Conservation (phyloP, 2,888 invertebrate genomes). For the Cantharis rufa region DNA sequence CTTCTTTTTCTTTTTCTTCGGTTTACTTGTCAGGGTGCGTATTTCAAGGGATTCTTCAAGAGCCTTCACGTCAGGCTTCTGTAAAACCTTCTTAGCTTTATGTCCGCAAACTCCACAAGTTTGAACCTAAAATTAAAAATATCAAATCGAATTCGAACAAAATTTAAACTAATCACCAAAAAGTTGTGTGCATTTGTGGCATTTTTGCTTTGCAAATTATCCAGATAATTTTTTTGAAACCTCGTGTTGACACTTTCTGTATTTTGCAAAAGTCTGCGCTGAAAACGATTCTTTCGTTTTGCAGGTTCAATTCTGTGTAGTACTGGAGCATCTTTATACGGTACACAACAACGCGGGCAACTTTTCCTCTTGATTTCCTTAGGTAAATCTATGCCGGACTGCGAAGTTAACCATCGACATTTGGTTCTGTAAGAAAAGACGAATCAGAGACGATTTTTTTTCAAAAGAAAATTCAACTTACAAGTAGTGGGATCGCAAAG, state of each 20-base stretch:
- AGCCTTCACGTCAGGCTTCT: constrained; percentile 5
- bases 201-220: constrained; percentile 2
- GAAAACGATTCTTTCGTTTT: constrained; percentile 11
- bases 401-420: constrained; percentile 1
- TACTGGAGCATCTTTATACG: background rate
- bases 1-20: constrained; percentile 48
- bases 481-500: constrained; percentile 17
- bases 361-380: background rate
- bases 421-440: constrained; percentile 12
- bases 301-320: background rate
- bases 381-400: background rate
- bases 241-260: constrained; percentile 1
- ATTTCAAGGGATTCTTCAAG: background rate
- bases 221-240: constrained; percentile 7
- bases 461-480: constrained; percentile 9
- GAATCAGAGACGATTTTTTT: background rate
- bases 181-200: background rate
- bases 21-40: constrained; percentile 1
- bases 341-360: constrained; percentile 16
- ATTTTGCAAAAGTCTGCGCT: background rate
- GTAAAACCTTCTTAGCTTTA: constrained; percentile 22
- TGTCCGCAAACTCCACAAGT: constrained; percentile 43
- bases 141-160: background rate
- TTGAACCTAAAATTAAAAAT: constrained; percentile 37
- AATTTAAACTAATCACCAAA: constrained; percentile 11